Evolutionary conservation across 2,113 vertebrate genomes (phyloP).

Genomic region (Stigmatopora nigra): DNA sequence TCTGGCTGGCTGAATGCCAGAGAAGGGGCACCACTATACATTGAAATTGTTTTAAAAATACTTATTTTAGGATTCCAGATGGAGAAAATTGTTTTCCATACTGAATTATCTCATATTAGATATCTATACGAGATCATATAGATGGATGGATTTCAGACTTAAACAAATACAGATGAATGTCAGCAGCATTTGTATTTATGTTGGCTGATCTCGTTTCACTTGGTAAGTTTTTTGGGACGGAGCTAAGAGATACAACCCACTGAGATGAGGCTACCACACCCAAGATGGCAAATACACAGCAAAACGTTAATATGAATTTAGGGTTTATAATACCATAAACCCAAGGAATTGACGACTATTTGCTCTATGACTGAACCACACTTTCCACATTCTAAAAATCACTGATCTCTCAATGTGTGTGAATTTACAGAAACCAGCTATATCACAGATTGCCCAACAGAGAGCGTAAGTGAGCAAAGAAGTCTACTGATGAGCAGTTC

Average conservation of each 20-base stretch:
- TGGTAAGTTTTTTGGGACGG: too few relatives aligned
- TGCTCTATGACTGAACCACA: constrained; percentile 41
- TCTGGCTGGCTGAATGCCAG: not conserved
- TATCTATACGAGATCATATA: not conserved
- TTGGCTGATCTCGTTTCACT: too few relatives aligned
- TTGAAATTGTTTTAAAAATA: not conserved
- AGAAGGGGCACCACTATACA: not conserved
- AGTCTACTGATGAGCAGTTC: not conserved
- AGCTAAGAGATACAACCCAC: too few relatives aligned
- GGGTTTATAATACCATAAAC: not conserved
- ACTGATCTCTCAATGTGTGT: not conserved
- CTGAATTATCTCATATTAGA: not conserved
- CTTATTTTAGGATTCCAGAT: not conserved
- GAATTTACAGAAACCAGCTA: constrained; percentile 18
- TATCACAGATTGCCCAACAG: constrained; percentile 61
- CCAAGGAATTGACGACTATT: not conserved
- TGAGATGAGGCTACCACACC: too few relatives aligned
- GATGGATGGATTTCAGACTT: not conserved
- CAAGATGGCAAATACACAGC: too few relatives aligned
- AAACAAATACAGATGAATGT: not conserved
- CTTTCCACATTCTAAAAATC: constrained; percentile 20
- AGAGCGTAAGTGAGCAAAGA: constrained; percentile 63
- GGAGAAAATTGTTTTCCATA: not conserved
- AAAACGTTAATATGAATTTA: not conserved
- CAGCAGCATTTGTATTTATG: not conserved